Base-by-base conservation (phyloP, 1,140 invertebrate genomes). In the Hydropsyche tenuis region DNA sequence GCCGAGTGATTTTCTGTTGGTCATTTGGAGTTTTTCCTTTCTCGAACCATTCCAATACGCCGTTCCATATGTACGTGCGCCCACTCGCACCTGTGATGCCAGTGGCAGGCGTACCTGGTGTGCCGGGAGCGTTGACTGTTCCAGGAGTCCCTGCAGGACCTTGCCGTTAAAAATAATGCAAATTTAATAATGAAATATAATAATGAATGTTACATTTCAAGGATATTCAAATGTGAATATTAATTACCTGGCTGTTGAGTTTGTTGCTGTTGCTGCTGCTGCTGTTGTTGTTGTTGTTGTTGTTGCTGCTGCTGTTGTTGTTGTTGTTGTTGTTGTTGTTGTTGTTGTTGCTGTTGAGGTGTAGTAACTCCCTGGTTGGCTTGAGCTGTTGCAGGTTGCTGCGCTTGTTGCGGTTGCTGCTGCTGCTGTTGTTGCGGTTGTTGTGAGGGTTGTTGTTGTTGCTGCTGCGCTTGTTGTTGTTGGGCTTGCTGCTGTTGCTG, bases 41-140 rank as follows among this genome's bases (percentile, higher is more conserved):
- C 79, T 97, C 96, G 77, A 94, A 91, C 93, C 95, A 97, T 83
- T 97, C 95, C 1, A 97, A 82, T 0, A 93, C 84, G 9, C 96
- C 96, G 78, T 90, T 89, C 94, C 94, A 96, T 80, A 96, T 94
- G 46, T 88, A 90, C 16, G 88, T 89, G 46, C 91, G 85, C 75
- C 43, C 66, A 72, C 72, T 42, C 74, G 79, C 37, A 76, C 65
- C 25, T 1, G n/a, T 42, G 0, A 56, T 16, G 0, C 62, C 53
- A 9, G 43, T 25, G 11, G 20, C 48, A 1, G 65, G 30, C 0
- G 43, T 46, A 3, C 20, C 56, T 1, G 60, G 14, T 2, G 65
- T 60, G 3, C 65, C 9, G 5, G 64, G 12, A 22, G 45, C 4
- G 12, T 22, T 22, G 7, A 23, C 27, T 1, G 65, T 22, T 68